These are phyloP conservation scores for Hirundo rustica DNA, from an alignment of 2,797 vertebrate genomes.

Conservation along the genomic window DNA sequence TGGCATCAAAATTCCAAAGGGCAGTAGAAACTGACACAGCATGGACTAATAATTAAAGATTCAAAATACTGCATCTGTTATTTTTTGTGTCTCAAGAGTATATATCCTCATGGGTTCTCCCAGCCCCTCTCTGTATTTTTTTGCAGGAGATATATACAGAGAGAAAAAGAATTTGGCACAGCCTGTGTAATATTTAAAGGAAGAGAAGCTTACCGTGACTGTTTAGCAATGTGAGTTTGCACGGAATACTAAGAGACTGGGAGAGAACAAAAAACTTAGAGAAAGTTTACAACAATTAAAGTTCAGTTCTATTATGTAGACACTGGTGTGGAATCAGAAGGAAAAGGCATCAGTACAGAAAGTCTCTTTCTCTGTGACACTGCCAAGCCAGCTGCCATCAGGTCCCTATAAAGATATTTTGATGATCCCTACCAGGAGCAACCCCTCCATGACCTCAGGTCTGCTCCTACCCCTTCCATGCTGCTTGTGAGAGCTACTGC, in stretches of 20 bases:
- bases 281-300: neutral
- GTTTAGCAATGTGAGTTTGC: neutral
- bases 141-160: neutral
- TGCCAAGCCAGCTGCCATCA: neutral
- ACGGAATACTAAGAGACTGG: neutral
- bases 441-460: neutral
- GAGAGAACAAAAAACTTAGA: neutral
- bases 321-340: neutral
- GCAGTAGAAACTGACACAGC: neutral
- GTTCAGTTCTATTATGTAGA: neutral
- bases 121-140: accelerated
- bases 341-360: neutral
- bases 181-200: neutral
- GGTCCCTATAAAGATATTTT: neutral
- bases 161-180: neutral
- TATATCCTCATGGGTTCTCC: neutral
- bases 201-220: neutral
- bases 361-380: neutral
- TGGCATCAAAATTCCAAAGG: neutral
- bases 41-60: neutral
- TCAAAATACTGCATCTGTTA: neutral
- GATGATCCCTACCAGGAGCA: neutral
- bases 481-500: neutral
- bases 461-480: neutral
- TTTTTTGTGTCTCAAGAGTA: neutral